Evolutionary conservation across 2,888 invertebrate species (phyloP).

Genomic region (Lysandra bellargus): DNA sequence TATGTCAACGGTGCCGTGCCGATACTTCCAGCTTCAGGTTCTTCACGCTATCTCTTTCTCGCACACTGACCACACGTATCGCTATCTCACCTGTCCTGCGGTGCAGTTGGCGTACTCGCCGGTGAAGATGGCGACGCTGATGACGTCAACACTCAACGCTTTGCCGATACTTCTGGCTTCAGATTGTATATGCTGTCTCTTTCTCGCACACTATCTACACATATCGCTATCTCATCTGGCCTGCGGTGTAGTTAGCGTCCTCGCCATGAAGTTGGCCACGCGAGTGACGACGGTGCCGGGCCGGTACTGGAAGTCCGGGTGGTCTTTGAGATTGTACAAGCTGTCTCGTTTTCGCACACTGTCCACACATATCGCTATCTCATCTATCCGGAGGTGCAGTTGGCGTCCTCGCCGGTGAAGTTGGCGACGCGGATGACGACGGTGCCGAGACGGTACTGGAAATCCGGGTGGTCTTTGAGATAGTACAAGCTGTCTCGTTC

Average conservation of each 20-base stretch:
- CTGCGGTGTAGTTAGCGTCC: conserved; percentile 87
- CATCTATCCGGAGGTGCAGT: conserved; percentile 92
- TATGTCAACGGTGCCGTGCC: too few relatives aligned
- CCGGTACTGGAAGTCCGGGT: conserved; percentile 95
- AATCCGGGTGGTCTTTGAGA: too few relatives aligned
- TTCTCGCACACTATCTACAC: background rate
- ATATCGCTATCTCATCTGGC: conserved; percentile 82
- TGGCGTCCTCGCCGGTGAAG: conserved; percentile 88
- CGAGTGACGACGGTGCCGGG: conserved; percentile 95
- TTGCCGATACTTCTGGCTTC: conserved; percentile 90
- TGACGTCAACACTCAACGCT: conserved; percentile 83
- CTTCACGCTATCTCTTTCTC: background rate
- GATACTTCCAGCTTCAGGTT: background rate
- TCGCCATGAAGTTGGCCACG: conserved; percentile 89
- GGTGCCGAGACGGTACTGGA: conserved; percentile 48
- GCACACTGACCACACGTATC: background rate
- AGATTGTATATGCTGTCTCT: conserved; percentile 94
- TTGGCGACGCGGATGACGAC: conserved; percentile 91
- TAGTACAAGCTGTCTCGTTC: conserved; percentile 88
- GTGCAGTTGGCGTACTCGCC: conserved; percentile 86
- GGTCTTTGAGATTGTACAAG: conserved; percentile 97
- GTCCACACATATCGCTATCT: background rate
- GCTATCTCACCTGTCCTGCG: conserved; percentile 88
- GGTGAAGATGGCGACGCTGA: conserved; percentile 90
- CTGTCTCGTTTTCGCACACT: conserved; percentile 90